Evolutionary conservation across 2,797 vertebrate species (phyloP), one percentile per base, ranked within the genome.

Genomic region (Typhlichthys eigenmanni): DNA sequence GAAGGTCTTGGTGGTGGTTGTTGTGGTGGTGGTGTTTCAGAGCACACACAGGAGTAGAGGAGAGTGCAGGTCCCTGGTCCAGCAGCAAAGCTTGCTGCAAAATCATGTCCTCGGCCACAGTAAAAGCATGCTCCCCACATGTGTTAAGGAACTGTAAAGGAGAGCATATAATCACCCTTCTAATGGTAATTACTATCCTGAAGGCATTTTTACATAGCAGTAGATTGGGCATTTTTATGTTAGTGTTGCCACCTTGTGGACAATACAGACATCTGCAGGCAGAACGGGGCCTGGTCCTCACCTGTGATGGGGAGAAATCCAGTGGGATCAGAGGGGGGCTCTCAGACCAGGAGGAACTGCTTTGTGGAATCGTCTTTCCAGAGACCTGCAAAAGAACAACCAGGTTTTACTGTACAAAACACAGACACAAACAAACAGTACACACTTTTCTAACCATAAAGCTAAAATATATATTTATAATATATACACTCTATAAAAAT

Each of bases 291-390:
- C 19, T 16, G 11, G 17, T 58, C 9, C 1, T 34, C 81, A 96
- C 95, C 91, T 95, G 91, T 14, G 94, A 95, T 34, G 95, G 94
- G 57, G 95, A 96, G 86, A 93, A 95, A 3, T 92, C 92, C 85
- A 93, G 89, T 67, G 85, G 84, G 88, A 91, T 95, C 70, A 91
- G 85, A 0, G 89, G 91, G 2, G 89, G 93, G 48, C 80, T 87
- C 69, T 86, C 92, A 34, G 88, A 82, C 54, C 89, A 88, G 2
- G 74, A 38, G 47, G 50, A 79, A 71, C 82, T 13, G 1, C 78
- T 71, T 17, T 89, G 91, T 0, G 13, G 11, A 12, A 12, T 48
- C 0, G 3, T 48, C 11, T 48, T 2, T 43, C 14, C n/a, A 34
- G 55, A n/a, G 13, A 14, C 55, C 55, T 56, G 11, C 55, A 14